phyloP scores from a whole-genome alignment of 2,888 invertebrate species.

The Argyresthia albistria region DNA sequence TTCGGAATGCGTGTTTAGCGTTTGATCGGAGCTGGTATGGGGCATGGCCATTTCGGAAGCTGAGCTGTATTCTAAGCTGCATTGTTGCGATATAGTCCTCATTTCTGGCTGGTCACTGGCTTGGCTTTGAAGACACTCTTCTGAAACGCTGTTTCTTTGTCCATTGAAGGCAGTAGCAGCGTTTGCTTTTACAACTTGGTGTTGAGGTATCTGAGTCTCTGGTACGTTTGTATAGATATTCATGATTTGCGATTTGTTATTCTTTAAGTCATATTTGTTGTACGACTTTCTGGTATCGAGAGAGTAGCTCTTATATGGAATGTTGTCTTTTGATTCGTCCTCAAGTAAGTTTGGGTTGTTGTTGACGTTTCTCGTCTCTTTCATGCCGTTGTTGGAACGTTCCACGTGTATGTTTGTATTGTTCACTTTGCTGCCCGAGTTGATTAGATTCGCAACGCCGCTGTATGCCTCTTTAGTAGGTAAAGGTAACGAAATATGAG shows the following conservation, averaged over 20 bases:
- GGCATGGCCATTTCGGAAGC: constrained; percentile 69
- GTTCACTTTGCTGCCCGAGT: constrained; percentile 83
- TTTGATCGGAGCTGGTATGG: constrained; percentile 64
- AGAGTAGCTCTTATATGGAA: constrained; percentile 43
- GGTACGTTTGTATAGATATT: constrained; percentile 77
- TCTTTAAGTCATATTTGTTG: constrained; percentile 49
- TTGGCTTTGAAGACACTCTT: constrained; percentile 57
- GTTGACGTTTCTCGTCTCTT: constrained; percentile 65
- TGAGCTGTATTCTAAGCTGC: constrained; percentile 79
- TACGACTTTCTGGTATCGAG: constrained; percentile 44
- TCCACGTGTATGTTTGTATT: constrained; percentile 86
- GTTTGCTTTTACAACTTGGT: constrained; percentile 62
- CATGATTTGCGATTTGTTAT: constrained; percentile 52
- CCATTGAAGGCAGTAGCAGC: constrained; percentile 38
- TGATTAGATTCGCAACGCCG: constrained; percentile 74
- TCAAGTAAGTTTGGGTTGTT: constrained; percentile 76
- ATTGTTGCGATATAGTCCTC: constrained; percentile 80
- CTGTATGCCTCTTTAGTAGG: constrained; percentile 61
- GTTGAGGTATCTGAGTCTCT: constrained; percentile 74
- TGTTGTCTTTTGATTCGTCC: constrained; percentile 74
- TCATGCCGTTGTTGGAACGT: constrained; percentile 63
- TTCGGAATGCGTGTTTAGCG: constrained; percentile 62
- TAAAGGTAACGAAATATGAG: constrained; percentile 61
- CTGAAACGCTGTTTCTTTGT: constrained; percentile 54
- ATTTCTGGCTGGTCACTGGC: constrained; percentile 60